Evolutionary conservation across 2,888 invertebrate genomes (phyloP), one percentile per base, ranked within the genome.

Genomic region (Drosophila kambysellisi): DNA sequence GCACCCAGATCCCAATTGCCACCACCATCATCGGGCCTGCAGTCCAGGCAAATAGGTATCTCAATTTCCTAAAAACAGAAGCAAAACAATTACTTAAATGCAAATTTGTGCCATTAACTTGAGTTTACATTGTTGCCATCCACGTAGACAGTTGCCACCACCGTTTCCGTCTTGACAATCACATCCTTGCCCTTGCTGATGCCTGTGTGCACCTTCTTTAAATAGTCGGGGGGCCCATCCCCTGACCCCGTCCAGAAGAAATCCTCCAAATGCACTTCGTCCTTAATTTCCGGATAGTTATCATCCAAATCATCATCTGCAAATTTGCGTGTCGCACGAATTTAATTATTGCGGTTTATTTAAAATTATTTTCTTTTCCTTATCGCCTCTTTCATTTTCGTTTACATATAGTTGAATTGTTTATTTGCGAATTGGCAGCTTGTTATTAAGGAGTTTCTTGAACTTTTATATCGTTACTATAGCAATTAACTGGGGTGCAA

Each of bases 211-310:
- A 93, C 92, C 65, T 92, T 92, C 77, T 92, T 92, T 9, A 93
- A 77, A 67, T 91, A 93, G 0, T 94, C 94, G 11, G 95, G 94
- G 0, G 96, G 95, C 0, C 96, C 97, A 91, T 97, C 97, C 0
- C 97, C 97, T 0, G 96, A 96, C 0, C 97, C 97, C 0, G 97
- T 97, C 97, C 97, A 97, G 92, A 98, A 96, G 93, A 97, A 98
- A 92, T 97, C 97, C 88, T 97, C 97, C 66, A 97, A 88, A 39
- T 92, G 92, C 4, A 93, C 90, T 70, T 93, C 93, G 63, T 93
- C 92, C 57, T 92, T 88, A 8, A 91, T 76, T 66, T 92, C 92
- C 1, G 91, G 88, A 81, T 92, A 92, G 68, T 91, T 90, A 56
- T 90, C 86, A 66, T 87, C 90, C 35, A 81, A 66, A 54, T 91